Base-by-base conservation (phyloP, 1,140 invertebrate genomes). In the Pogonomyrmex barbatus region DNA sequence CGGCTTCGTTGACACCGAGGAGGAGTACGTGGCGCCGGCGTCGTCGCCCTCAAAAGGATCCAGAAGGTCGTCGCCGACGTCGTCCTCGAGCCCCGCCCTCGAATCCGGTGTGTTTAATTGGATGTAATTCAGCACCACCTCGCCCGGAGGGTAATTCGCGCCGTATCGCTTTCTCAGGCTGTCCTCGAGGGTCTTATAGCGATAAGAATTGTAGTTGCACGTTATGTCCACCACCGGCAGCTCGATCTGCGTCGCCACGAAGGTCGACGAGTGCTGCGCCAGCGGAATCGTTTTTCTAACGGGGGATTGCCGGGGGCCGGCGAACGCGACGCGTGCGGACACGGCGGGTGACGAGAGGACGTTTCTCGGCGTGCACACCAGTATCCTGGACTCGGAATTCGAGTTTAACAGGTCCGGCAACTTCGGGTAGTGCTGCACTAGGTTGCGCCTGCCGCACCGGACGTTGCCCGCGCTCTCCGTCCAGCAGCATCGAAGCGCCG, bases 111-210 rank as follows among this genome's bases (percentile, higher is more conserved):
- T 73, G 56, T 89, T 89, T 50, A 89, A 47, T n/a, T 87, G 88
- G 33, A 89, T 89, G 4, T 75, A 87, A 62, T 89, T 89, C 30
- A 89, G 30, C 39, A 89, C 77, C 30, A 89, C 88, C 0, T 87
- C 65, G 3, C 87, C 88, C 0, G 88, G 88, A 0, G 88, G 88
- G 2, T 89, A 89, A 6, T 52, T 86, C 50, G 39, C 56, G 8
- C 87, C 88, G 56, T 89, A 89, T 24, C 54, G 56, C 54, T 70
- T 4, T 1, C 56, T 33, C 3, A 89, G 45, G 30, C 63, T 89
- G 0, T 36, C 9, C 33, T 89, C 70, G 63, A 89, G 71, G 17
- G 60, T 68, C 36, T 76, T 77, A 70, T 89, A 77, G 2, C 84
- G 56, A 4, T 71, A 89, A 2, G 76, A 89, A 8, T 56, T 86